phyloP scores from a whole-genome alignment of 2,888 invertebrate genomes.

The Sycophila texana region DNA sequence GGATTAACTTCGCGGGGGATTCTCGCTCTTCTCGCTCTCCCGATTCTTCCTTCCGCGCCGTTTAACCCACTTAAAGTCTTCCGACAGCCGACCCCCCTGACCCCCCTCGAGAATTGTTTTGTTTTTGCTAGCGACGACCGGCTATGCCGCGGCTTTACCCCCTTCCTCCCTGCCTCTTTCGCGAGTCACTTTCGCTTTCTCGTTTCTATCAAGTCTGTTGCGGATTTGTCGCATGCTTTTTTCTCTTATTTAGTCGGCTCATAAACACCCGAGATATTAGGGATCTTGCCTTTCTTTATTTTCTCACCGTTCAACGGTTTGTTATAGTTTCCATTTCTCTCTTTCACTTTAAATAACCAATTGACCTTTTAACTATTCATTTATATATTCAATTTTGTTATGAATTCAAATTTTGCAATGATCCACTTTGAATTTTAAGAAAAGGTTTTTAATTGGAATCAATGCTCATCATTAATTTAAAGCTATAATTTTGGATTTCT shows the following conservation, averaged over 20 bases:
- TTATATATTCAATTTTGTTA: no score
- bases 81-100: slow-evolving; percentile 29
- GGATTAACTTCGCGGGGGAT: slow-evolving; percentile 63
- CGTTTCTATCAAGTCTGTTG: slow-evolving; percentile 8
- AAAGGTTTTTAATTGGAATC: no score
- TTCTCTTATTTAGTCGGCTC: neutral
- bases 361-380: no score
- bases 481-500: no score
- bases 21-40: slow-evolving; percentile 51
- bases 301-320: no score
- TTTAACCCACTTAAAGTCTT: slow-evolving; percentile 57
- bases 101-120: slow-evolving; percentile 34
- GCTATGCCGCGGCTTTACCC: slow-evolving; percentile 15
- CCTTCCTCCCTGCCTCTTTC: slow-evolving; percentile 29
- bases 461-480: no score
- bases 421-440: no score
- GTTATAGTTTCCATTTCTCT: no score
- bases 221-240: slow-evolving; percentile 18
- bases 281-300: no score
- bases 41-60: slow-evolving; percentile 58
- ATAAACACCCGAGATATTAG: neutral
- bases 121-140: slow-evolving; percentile 21
- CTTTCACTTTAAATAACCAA: no score
- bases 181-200: slow-evolving; percentile 28
- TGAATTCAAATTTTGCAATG: no score